A percentile compares a stretch with the other conserved stretches of the same genome.
Evolutionary conservation across 2,888 invertebrate species (phyloP).

Genomic region (Stegana nigrithorax): DNA sequence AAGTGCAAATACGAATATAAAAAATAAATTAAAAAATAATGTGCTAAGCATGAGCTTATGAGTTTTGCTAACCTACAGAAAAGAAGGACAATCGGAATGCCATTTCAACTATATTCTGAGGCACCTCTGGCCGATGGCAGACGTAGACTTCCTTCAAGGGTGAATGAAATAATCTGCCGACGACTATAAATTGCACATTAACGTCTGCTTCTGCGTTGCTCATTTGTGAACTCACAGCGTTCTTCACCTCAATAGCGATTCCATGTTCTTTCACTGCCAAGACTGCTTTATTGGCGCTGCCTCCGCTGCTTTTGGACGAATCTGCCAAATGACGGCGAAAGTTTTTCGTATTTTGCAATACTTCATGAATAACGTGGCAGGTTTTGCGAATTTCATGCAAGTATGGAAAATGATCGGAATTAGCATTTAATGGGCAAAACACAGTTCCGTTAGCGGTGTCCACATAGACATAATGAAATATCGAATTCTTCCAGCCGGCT

Average conservation of each 20-base stretch:
- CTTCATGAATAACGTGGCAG: slow-evolving; percentile 78
- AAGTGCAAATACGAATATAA: too few species aligned
- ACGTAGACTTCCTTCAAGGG: slow-evolving; percentile 86
- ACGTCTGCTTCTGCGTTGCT: slow-evolving; percentile 62
- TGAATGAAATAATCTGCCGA: slow-evolving; percentile 79
- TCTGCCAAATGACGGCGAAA: slow-evolving; percentile 37
- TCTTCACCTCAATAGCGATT: slow-evolving; percentile 74
- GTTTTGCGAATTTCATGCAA: slow-evolving; percentile 78
- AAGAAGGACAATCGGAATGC: slow-evolving; percentile 79
- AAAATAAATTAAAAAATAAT: too few species aligned
- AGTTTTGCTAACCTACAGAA: slow-evolving; percentile 55
- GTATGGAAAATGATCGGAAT: slow-evolving; percentile 70
- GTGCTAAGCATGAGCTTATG: too few species aligned
- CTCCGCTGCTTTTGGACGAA: slow-evolving; percentile 11
- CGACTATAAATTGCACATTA: slow-evolving; percentile 57
- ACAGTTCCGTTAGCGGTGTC: slow-evolving; percentile 54
- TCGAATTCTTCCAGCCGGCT: slow-evolving; percentile 60
- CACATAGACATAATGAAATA: slow-evolving; percentile 59
- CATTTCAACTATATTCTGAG: slow-evolving; percentile 90
- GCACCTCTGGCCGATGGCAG: slow-evolving; percentile 86
- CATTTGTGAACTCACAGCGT: slow-evolving; percentile 49
- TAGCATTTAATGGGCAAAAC: slow-evolving; percentile 54
- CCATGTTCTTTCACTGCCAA: slow-evolving; percentile 88
- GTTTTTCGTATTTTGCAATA: slow-evolving; percentile 74
- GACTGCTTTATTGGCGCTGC: slow-evolving; percentile 69